Base-by-base conservation (phyloP, 2,113 vertebrate species). In the Lanius ludovicianus region DNA sequence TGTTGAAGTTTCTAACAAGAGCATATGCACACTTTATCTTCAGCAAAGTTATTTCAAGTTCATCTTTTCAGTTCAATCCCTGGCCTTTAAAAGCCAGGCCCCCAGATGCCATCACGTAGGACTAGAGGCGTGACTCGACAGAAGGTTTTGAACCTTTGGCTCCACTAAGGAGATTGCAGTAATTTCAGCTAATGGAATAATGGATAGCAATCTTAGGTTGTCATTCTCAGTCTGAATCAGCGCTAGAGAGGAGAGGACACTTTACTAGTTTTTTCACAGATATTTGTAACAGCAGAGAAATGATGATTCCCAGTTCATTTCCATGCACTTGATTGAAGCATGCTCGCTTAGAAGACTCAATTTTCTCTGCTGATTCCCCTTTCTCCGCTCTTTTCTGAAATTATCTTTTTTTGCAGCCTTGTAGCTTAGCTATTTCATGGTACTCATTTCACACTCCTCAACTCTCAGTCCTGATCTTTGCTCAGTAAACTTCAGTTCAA, bases 171-270 rank as follows among this genome's bases (percentile, higher is more conserved):
- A 93, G 71, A 95, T 39, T 69, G 37, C 79, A 92, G 71, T 90
- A 71, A 86, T 95, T 93, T 88, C 49, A 83, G 59, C 67, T 97
- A 97, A 97, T 94, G 94, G 82, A 94, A 93, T 93, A 94, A 96
- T 92, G 46, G 85, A 76, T 19, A 63, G 63, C 92, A 94, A 90
- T 93, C 88, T 80, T 2, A 31, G 63, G 16, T 74, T 95, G 83
- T 88, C 85, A 90, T 69, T 90, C 85, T 65, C 55, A 20, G 50
- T 2, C 31, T 90, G 82, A 86, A 86, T 39, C 27, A 37, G 63
- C 0, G 1, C 55, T 55, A 9, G n/a, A 77, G 63, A 90, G 42
- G 42, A 92, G 44, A 0, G 6, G 85, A 85, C 67, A 24, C 70
- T 92, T 76, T 19, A 35, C 50, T 19, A 16, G 17, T 9, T 60